These are phyloP conservation scores for Scaptomyza pallida DNA, from an alignment of 1,140 invertebrate genomes.

Conservation along the genomic window DNA sequence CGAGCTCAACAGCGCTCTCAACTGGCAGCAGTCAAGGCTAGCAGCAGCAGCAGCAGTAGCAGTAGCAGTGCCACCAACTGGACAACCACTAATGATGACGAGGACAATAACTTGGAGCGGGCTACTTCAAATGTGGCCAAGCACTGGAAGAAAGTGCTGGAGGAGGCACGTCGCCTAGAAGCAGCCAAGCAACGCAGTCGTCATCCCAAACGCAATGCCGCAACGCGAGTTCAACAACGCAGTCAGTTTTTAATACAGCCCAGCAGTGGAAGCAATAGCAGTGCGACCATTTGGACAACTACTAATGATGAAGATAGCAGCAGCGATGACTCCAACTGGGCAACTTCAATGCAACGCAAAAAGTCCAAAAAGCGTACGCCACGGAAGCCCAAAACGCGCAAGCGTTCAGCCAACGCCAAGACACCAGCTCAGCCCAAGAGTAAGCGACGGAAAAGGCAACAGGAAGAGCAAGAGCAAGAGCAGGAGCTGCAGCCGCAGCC, in stretches of 20 bases:
- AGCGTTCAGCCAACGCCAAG: conserved; percentile 17
- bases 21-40: too few relatives aligned
- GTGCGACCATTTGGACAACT: conserved; percentile 13
- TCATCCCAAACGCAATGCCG: conserved; percentile 12
- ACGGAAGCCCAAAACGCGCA: conserved; percentile 22
- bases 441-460: conserved; percentile 38
- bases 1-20: conserved; percentile 18
- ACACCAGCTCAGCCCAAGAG: conserved; percentile 4
- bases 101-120: too few relatives aligned
- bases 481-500: background rate
- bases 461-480: background rate
- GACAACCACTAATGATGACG: conserved; percentile 27
- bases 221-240: conserved; percentile 26
- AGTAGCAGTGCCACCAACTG: conserved; percentile 23
- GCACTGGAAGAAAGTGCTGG: conserved; percentile 59
- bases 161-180: conserved; percentile 47
- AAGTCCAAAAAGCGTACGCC: conserved; percentile 25
- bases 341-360: conserved; percentile 1
- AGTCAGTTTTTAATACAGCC: background rate
- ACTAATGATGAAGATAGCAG: conserved; percentile 25
- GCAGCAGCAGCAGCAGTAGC: conserved; percentile 14
- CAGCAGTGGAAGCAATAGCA: conserved; percentile 19
- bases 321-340: conserved; percentile 23
- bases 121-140: conserved; percentile 16
- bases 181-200: conserved; percentile 14